These are phyloP conservation scores for Tipula lateralis DNA, from an alignment of 2,888 invertebrate genomes.

Conservation along the genomic window DNA sequence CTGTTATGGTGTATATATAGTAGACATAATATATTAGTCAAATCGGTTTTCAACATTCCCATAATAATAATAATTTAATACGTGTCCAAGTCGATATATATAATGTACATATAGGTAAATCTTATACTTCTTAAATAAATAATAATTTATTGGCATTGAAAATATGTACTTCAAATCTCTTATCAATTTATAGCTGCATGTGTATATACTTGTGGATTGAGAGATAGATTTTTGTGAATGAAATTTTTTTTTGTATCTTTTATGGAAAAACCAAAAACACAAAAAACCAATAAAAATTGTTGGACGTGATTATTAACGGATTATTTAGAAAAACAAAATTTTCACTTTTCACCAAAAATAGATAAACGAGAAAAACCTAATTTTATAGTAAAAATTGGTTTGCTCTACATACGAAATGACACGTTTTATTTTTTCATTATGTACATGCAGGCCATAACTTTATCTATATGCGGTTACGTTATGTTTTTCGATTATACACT, in stretches of 20 bases:
- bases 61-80: background rate
- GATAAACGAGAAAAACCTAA: background rate
- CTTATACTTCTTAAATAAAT: background rate
- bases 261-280: background rate
- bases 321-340: background rate
- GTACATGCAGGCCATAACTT: background rate
- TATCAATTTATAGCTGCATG: background rate
- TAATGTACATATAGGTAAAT: background rate
- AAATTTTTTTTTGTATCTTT: background rate
- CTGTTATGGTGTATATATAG: too few relatives aligned
- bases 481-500: background rate
- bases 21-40: background rate
- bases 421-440: background rate
- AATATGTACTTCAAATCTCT: background rate
- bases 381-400: background rate
- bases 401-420: background rate
- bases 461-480: background rate
- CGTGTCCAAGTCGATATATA: background rate
- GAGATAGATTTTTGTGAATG: background rate
- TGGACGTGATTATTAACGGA: constrained; percentile 11
- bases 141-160: constrained; percentile 20
- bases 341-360: constrained; percentile 2
- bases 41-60: background rate
- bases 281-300: background rate
- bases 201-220: background rate